phyloP scores from a whole-genome alignment of 2,888 invertebrate genomes.

The Hydrotaea diabolus region DNA sequence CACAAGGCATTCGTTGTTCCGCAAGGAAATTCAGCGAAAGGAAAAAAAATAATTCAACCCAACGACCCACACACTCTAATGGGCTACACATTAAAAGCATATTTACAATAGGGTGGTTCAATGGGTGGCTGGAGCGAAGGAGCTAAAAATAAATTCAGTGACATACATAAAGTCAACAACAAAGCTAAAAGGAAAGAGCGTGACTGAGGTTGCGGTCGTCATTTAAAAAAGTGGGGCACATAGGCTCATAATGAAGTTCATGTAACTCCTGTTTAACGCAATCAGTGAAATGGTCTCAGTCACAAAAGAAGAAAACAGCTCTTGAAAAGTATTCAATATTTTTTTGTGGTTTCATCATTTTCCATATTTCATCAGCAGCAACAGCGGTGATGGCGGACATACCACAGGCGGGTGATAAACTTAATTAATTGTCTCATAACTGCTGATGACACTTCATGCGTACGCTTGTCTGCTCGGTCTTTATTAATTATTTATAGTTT shows the following conservation, averaged over 20 bases:
- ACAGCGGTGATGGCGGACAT: neutral
- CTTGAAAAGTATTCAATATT: conserved; percentile 2
- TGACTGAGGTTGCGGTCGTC: no score
- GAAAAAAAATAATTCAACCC: neutral
- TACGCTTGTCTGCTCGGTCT: no score
- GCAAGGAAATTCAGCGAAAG: neutral
- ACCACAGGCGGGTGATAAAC: neutral
- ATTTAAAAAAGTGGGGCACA: neutral
- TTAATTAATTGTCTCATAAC: conserved; percentile 20
- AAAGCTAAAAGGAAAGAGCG: neutral
- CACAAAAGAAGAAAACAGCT: neutral
- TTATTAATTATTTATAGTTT: conserved; percentile 15
- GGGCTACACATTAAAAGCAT: neutral
- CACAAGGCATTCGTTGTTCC: neutral
- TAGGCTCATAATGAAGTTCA: neutral
- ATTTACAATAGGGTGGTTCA: no score
- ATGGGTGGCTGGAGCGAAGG: neutral
- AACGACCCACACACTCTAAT: no score
- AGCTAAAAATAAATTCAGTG: neutral
- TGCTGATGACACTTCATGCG: neutral
- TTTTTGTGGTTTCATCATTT: neutral
- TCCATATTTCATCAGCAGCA: no score
- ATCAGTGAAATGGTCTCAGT: neutral
- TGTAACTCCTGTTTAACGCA: no score
- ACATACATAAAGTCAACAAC: neutral